Evolutionary conservation across 2,888 invertebrate genomes (phyloP), one percentile per base, ranked within the genome.

Genomic region (Drosophila macrospina): DNA sequence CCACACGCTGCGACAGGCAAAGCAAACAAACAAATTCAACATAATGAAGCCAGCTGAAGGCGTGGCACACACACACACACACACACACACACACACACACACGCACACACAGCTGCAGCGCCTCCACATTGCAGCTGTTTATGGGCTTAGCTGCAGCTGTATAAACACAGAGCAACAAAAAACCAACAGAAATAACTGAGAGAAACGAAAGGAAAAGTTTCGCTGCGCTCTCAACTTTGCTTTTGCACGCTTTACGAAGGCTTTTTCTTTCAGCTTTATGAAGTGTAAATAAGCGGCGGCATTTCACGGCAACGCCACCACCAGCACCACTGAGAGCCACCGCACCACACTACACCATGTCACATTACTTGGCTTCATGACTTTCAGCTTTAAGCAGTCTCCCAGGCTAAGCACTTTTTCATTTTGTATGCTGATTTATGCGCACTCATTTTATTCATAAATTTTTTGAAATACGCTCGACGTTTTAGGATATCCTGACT

Each of bases 401-500:
- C 50, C 8, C 11, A 34, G 28, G 51, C 66, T 51, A 59, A 82
- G 70, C 68, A 32, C 60, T 82, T 69, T 82, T 41, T 74, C 78
- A 79, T 74, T 80, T 69, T 48, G 65, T 52, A 50, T 60, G 69
- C 78, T 84, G 83, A 84, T 84, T 84, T 86, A 84, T 84, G 85
- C 80, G 57, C 69, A 81, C 81, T 86, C 87, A 84, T 84, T 84
- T 86, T 78, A 84, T 81, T 84, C 87, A 84, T 81, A 84, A 86
- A 84, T 80, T 84, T 39, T 39, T 73, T 68, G 48, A 78, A 82
- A 78, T 72, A 74, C 76, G 70, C 41, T 44, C n/a, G 54, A 36
- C 28, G 26, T 45, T 41, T 55, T 48, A 26, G 60, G 56, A 48
- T 57, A 15, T 56, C 73, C 57, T 48, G 44, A 44, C 42, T 54